Evolutionary conservation across 2,113 vertebrate genomes (phyloP), one percentile per base, ranked within the genome.

Genomic region (Aptenodytes forsteri): DNA sequence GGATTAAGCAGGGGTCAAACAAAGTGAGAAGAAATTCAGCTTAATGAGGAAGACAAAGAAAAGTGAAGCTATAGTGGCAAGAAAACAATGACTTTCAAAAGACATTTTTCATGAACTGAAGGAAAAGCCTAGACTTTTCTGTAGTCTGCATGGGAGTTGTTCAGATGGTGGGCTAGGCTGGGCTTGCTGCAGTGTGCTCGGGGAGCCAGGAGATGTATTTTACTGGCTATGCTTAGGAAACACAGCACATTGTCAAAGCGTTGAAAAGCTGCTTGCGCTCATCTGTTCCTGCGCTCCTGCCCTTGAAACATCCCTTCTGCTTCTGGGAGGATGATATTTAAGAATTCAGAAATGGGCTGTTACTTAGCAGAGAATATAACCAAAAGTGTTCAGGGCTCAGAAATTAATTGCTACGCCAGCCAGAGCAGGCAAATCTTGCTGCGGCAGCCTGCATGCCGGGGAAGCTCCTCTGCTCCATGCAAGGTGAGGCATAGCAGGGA

Each of bases 321-420:
- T 61, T 75, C 73, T 42, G 38, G 83, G 88, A 64, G 66, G 30
- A 16, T 67, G 59, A 50, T 84, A 64, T 22, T 72, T 40, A 62
- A 46, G 86, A 92, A 92, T 46, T 94, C 61, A 91, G 92, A 80
- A 95, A 88, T 29, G 11, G 52, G 36, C n/a, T 95, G 69, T 58
- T 88, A 62, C 42, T 87, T 84, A 81, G 64, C 56, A 49, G 50
- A 62, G 20, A 84, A 66, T 36, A 20, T 32, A 95, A 66, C 44
- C 29, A 64, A 75, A 65, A 89, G 13, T 10, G 7, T 59, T 81
- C 0, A 0, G 46, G 55, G 55, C 47, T 96, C 65, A 27, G 6
- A 64, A 78, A 89, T 66, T 20, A 56, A 61, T 62, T 38, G 34
- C 72, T 66, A 16, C 0, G 0, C 56, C 6, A 20, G 13, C 17